These are phyloP conservation scores for Gnathonemus echidnorhynchus DNA, from an alignment of 2,113 vertebrate species.

Conservation along the genomic window DNA sequence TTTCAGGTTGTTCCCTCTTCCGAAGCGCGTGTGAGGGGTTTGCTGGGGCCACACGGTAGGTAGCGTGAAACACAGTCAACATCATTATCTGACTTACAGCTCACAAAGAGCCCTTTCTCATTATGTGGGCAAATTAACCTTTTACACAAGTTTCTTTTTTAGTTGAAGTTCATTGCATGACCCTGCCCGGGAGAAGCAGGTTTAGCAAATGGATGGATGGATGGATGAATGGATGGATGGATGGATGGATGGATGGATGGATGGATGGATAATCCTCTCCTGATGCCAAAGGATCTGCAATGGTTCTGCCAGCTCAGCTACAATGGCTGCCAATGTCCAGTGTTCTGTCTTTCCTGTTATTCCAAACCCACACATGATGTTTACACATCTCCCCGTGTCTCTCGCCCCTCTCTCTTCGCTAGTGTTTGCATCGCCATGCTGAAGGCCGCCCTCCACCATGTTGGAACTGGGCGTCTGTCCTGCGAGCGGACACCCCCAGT, in stretches of 20 bases:
- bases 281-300: neutral
- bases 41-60: neutral
- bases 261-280: neutral
- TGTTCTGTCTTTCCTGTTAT: neutral
- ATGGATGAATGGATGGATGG: neutral
- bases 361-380: neutral
- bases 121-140: neutral
- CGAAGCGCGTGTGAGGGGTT: neutral
- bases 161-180: neutral
- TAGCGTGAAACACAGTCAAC: neutral
- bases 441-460: slow-evolving; percentile 66
- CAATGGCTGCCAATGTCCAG: neutral
- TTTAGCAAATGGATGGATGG: neutral
- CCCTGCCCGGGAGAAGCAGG: neutral
- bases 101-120: neutral
- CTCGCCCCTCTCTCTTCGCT: neutral
- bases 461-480: slow-evolving; percentile 73
- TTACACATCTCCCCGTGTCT: neutral
- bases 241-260: neutral
- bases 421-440: slow-evolving; percentile 72
- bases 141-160: neutral
- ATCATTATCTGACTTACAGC: neutral
- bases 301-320: neutral
- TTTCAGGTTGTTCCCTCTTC: neutral
- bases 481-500: slow-evolving; percentile 62